phyloP scores from a whole-genome alignment of 2,113 vertebrate species.

The Tupaia tana region DNA sequence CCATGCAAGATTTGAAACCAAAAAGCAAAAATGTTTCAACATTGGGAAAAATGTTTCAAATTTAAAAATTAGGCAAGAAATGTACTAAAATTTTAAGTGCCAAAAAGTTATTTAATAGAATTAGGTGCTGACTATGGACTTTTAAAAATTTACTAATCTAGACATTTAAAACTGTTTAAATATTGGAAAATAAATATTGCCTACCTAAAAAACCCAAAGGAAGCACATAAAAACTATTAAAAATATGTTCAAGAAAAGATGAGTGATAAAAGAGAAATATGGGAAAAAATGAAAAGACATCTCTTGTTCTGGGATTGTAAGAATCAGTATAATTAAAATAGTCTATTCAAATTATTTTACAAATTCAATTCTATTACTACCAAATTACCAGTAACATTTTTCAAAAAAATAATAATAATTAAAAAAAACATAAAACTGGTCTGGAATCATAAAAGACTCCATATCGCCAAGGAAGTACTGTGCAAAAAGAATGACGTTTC shows the following conservation, averaged over 20 bases:
- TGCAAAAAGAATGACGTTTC: too few relatives aligned
- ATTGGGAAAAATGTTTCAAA: constrained; percentile 7
- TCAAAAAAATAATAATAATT: too few relatives aligned
- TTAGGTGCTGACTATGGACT: neutral
- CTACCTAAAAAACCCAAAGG: constrained; percentile 27
- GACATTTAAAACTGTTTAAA: neutral
- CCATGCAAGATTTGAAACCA: neutral
- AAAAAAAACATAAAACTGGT: too few relatives aligned
- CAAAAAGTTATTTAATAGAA: constrained; percentile 41
- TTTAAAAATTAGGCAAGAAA: constrained; percentile 53
- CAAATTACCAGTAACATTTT: too few relatives aligned
- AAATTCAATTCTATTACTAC: too few relatives aligned
- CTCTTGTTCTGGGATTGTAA: too few relatives aligned
- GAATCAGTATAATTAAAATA: too few relatives aligned
- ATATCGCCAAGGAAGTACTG: too few relatives aligned
- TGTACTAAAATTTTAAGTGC: neutral
- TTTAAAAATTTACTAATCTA: neutral
- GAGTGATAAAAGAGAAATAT: neutral
- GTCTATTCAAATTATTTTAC: too few relatives aligned
- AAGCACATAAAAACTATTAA: constrained; percentile 26
- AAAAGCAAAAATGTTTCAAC: neutral
- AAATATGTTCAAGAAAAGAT: constrained; percentile 32
- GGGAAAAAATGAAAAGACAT: too few relatives aligned
- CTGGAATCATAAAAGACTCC: too few relatives aligned
- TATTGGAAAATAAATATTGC: constrained; percentile 9